phyloP scores from a whole-genome alignment of 2,113 vertebrate species.

The Rhinolophus sinicus region DNA sequence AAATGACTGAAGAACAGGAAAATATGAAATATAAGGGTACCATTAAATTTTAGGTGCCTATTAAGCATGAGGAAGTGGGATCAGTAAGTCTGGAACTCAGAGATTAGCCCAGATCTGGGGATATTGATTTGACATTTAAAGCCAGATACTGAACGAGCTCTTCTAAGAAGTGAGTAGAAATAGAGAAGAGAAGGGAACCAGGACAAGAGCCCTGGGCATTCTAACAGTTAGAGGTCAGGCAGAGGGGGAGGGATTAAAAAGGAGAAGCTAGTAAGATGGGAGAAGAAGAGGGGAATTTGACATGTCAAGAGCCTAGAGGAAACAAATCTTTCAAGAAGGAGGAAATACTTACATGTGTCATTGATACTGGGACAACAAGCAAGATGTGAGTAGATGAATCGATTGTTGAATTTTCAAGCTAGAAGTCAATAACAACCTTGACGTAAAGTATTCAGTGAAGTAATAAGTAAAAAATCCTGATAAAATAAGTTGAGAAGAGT shows the following conservation, averaged over 20 bases:
- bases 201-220: background rate
- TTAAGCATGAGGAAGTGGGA: background rate
- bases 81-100: background rate
- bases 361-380: background rate
- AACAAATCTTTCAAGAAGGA: background rate
- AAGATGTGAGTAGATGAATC: background rate
- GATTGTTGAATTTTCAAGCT: background rate
- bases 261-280: background rate
- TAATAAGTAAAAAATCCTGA: background rate
- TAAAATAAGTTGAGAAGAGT: background rate
- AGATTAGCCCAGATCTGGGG: background rate
- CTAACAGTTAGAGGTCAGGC: background rate
- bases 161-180: background rate
- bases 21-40: background rate
- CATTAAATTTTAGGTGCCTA: background rate
- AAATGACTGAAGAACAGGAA: background rate
- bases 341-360: background rate
- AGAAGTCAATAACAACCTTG: background rate
- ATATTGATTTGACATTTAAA: background rate
- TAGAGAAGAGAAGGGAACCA: background rate
- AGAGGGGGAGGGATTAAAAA: background rate
- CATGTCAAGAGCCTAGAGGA: background rate
- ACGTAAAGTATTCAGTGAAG: background rate
- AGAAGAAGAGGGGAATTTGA: background rate
- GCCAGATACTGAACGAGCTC: background rate